These are phyloP conservation scores for Lycocorax pyrrhopterus DNA, from an alignment of 2,113 vertebrate genomes.

Conservation along the genomic window DNA sequence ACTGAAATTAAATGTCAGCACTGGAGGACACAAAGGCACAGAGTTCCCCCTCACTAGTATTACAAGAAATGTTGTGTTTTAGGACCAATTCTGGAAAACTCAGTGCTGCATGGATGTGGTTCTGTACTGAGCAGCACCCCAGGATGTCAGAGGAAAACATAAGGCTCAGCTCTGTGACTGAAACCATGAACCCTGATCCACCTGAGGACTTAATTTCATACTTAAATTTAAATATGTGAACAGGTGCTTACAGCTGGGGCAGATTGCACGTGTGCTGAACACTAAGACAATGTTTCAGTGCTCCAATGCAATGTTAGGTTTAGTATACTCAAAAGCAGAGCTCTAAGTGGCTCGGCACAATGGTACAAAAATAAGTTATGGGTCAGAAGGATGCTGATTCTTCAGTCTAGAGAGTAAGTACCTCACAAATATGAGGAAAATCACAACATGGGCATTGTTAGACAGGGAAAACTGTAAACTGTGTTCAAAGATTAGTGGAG, in stretches of 20 bases:
- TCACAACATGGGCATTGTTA: not conserved
- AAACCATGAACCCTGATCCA: not conserved
- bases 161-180: not conserved
- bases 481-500: not conserved
- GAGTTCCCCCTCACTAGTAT: not conserved
- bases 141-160: not conserved
- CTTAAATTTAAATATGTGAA: not conserved
- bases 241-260: not conserved
- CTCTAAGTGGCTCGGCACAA: not conserved
- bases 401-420: not conserved
- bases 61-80: not conserved
- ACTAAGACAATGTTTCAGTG: not conserved
- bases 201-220: not conserved
- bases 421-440: not conserved
- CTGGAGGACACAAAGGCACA: not conserved
- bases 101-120: rapidly evolving
- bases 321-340: not conserved
- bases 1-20: not conserved
- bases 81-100: not conserved
- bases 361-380: not conserved
- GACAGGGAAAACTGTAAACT: not conserved
- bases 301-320: not conserved
- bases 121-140: not conserved
- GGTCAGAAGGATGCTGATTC: not conserved
- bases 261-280: not conserved